Evolutionary conservation across 2,113 vertebrate genomes (phyloP), one percentile per base, ranked within the genome.

Genomic region (Entomyzon cyanotis): DNA sequence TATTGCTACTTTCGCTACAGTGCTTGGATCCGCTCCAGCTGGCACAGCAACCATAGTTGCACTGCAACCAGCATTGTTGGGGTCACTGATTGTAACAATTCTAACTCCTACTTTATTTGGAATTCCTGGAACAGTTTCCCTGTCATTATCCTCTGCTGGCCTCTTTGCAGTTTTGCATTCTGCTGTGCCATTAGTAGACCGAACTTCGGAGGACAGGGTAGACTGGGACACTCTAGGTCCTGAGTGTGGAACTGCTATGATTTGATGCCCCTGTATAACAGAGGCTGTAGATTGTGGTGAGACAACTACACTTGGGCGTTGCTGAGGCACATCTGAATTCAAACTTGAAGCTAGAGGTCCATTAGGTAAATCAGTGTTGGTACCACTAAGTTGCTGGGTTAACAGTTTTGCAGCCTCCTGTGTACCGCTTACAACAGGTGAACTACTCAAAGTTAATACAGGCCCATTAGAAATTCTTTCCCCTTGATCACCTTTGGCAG

Each of bases 1-100:
- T 99, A 99, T 99, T 99, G 99, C 99, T 99, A 99, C 99, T 99
- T 99, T 99, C 95, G 99, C 99, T 99, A 99, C 99, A 97, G 99
- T 99, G 99, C 98, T 99, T 97, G 99, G 99, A 98, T 99, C 99
- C 70, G 99, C 98, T 95, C 99, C 99, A 62, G 99, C 99, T 63
- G 99, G 99, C 95, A 99, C 99, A 5, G 99, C 99, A 97, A 99
- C 99, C 99, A 99, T 99, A 30, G 99, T 99, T 96, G 99, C 97
- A 62, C 98, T 99, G 98, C 98, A 99, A 98, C 99, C 99, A 90
- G 99, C 99, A 60, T 99, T 99, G 97, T 99, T 99, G 96, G 99
- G 99, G 98, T 99, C 99, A 79, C 99, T 99, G 98, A 99, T 99
- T 98, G 99, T 99, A 97, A 99, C 99, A 97, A 99, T 99, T 96